Evolutionary conservation across 2,113 vertebrate species (phyloP).

Genomic region (Cyphomyrus plagiostoma): DNA sequence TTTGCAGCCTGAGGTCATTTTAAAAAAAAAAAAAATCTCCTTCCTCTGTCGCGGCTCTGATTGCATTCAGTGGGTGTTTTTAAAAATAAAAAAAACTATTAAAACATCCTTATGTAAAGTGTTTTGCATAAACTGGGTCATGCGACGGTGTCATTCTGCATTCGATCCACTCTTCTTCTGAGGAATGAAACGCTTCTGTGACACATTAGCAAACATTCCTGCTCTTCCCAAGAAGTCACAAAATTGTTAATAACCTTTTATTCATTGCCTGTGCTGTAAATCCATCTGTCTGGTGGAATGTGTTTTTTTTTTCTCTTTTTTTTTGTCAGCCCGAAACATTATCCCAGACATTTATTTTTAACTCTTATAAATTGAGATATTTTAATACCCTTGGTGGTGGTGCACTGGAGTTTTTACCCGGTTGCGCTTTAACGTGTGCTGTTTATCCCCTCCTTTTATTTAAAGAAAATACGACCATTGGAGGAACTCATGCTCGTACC

Average conservation of each 20-base stretch:
- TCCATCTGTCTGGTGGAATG: background rate
- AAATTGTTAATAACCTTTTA: background rate
- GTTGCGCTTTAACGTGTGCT: background rate
- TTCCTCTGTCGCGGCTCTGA: background rate
- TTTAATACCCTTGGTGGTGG: slow-evolving; percentile 27
- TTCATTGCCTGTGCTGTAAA: background rate
- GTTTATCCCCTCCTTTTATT: background rate
- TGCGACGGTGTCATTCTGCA: background rate
- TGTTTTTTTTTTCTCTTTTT: background rate
- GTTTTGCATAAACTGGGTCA: background rate
- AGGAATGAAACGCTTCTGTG: background rate
- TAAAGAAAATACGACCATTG: background rate
- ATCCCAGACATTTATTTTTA: background rate
- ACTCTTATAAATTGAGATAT: background rate
- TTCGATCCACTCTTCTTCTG: background rate
- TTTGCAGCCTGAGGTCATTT: background rate
- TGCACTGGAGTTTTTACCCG: background rate
- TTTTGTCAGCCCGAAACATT: background rate
- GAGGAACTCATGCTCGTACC: background rate
- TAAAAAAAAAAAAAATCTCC: background rate
- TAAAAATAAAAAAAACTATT: slow-evolving; percentile 3
- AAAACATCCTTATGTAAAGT: background rate
- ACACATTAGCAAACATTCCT: background rate
- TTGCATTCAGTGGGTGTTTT: background rate
- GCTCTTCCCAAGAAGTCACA: background rate